Conservation (phyloP, 1,140 invertebrate genomes). For the Aphis craccivora region DNA sequence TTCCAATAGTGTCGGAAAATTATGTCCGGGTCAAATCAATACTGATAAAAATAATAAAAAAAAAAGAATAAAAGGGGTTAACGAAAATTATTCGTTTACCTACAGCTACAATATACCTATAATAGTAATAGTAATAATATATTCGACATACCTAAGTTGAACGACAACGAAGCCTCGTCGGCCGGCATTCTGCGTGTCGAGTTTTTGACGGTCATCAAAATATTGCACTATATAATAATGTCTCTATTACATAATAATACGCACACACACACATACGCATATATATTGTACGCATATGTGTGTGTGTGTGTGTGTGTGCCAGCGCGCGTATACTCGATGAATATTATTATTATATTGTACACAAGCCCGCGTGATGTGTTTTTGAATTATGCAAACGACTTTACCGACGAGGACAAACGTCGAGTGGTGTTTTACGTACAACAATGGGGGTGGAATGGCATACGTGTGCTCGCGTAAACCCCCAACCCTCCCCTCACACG, state of each 20-base stretch:
- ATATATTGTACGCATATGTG: no score
- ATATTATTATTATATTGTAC: not conserved
- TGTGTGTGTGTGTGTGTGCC: not conserved
- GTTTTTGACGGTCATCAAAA: not conserved
- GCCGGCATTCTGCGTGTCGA: not conserved
- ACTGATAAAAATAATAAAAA: not conserved
- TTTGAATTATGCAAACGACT: not conserved
- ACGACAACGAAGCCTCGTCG: not conserved
- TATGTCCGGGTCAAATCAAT: constrained; percentile 38
- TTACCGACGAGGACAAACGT: not conserved
- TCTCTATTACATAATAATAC: not conserved
- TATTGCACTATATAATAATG: not conserved
- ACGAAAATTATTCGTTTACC: constrained; percentile 19
- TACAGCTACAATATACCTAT: not conserved
- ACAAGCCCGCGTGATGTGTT: not conserved
- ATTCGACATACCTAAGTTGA: not conserved
- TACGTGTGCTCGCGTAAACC: not conserved
- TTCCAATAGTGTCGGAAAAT: not conserved
- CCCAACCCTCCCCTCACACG: no score
- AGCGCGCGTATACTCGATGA: not conserved
- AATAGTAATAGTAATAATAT: not conserved
- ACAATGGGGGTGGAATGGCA: not conserved
- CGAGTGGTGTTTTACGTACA: not conserved
- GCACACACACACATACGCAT: not conserved
- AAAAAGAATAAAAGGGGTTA: not conserved